phyloP scores from a whole-genome alignment of 2,113 vertebrate species.

The Sinocyclocheilus maitianheensis region DNA sequence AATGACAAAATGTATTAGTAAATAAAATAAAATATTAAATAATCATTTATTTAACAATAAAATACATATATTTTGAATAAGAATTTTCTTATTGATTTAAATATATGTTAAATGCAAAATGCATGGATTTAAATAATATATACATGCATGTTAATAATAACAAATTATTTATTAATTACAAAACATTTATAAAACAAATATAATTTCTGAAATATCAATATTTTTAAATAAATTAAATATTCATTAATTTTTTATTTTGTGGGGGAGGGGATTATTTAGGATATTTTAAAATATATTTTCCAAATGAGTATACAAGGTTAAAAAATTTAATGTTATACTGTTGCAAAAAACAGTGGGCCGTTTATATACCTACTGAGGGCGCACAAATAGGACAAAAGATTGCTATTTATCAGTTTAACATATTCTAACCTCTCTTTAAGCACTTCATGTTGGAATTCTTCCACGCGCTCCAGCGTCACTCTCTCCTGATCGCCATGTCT shows the following conservation, averaged over 20 bases:
- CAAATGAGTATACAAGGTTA: too few species aligned
- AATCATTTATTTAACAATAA: not conserved
- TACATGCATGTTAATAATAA: not conserved
- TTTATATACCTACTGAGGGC: too few species aligned
- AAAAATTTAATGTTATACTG: too few species aligned
- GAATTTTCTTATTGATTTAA: not conserved
- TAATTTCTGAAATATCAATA: not conserved
- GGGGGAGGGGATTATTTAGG: not conserved
- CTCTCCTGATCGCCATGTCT: slow-evolving; percentile 85
- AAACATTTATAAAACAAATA: not conserved
- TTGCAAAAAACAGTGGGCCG: too few species aligned
- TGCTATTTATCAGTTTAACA: not conserved
- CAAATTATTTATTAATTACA: too few species aligned
- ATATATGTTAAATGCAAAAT: not conserved
- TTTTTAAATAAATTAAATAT: not conserved
- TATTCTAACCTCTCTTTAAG: slow-evolving; percentile 83
- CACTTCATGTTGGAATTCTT: slow-evolving; percentile 88
- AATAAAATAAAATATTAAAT: not conserved
- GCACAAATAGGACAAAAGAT: not conserved
- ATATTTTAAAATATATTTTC: too few species aligned
- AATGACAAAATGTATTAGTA: not conserved
- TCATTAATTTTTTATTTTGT: too few species aligned
- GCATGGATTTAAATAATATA: not conserved
- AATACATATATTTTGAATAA: not conserved
- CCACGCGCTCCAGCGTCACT: slow-evolving; percentile 85